A percentile compares a stretch with the other conserved stretches of the same genome.
Evolutionary conservation across 2,888 invertebrate species (phyloP).

Genomic region (Tiphia femorata): DNA sequence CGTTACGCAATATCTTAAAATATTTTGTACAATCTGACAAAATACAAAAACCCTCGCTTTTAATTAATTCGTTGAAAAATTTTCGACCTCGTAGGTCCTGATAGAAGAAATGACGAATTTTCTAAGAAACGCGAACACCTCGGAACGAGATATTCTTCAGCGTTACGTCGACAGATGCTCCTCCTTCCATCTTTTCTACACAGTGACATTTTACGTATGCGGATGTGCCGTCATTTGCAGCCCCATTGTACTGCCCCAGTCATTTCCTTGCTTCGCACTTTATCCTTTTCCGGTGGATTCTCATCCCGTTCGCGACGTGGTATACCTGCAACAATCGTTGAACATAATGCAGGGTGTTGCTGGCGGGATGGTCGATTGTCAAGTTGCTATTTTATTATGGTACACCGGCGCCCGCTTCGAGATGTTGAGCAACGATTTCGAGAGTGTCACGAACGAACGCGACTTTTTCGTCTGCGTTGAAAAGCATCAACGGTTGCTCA

Average conservation of each 20-base stretch:
- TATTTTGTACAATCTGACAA: too few relatives aligned
- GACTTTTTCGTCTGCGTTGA: constrained; percentile 44
- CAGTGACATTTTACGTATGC: constrained; percentile 38
- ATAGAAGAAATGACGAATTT: constrained; percentile 39
- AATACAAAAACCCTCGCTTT: too few relatives aligned
- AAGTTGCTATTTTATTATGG: constrained; percentile 52
- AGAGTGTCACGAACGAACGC: constrained; percentile 2
- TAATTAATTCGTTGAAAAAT: too few relatives aligned
- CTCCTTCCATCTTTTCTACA: constrained; percentile 37
- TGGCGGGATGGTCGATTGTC: constrained; percentile 49
- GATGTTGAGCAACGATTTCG: constrained; percentile 38
- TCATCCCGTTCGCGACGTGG: constrained; percentile 19
- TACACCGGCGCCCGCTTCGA: constrained; percentile 50
- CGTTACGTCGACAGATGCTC: constrained; percentile 36
- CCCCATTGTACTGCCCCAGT: constrained; percentile 46
- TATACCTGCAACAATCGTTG: constrained; percentile 48
- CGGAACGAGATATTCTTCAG: constrained; percentile 19
- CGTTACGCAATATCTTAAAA: too few relatives aligned
- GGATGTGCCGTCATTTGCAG: constrained; percentile 43
- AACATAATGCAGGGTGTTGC: constrained; percentile 47
- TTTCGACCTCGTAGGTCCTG: constrained; percentile 25
- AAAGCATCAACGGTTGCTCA: constrained; percentile 45
- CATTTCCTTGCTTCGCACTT: constrained; percentile 50
- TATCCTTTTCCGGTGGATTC: constrained; percentile 54
- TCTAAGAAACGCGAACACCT: constrained; percentile 20